Conservation (phyloP, 2,797 vertebrate species). For the Catamblyrhynchus diadema region DNA sequence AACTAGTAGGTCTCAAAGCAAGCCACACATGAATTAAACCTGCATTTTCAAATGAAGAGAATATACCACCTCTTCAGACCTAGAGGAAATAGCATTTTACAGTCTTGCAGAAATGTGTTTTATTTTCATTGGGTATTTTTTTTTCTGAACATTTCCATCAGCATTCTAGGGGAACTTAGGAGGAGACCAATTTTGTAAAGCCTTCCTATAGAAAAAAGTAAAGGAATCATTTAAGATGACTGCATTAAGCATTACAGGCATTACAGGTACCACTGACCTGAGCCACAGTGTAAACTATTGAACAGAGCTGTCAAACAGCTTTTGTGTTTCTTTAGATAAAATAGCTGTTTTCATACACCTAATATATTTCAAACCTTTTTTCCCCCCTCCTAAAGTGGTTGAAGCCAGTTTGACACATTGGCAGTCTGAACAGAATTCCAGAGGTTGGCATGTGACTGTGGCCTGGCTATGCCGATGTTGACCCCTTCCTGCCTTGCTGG, state of each 20-base stretch:
- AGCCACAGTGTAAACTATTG: background rate
- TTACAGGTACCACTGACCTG: background rate
- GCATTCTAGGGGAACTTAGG: background rate
- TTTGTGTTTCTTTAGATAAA: background rate
- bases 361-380: background rate
- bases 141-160: background rate
- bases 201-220: background rate
- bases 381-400: accelerated
- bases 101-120: background rate
- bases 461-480: background rate
- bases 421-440: background rate
- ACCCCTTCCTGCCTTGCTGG: background rate
- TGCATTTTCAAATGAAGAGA: background rate
- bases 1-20: background rate
- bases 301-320: background rate
- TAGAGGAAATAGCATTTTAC: background rate
- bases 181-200: background rate
- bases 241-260: background rate
- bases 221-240: background rate
- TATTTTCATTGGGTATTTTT: background rate
- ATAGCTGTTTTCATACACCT: background rate
- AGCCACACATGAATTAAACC: background rate
- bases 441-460: background rate
- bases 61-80: background rate
- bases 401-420: background rate